Percentiles rank a stretch among this genome's conserved stretches.
Evolutionary conservation across 1,140 invertebrate genomes (phyloP).

Genomic region (Oscheius sp.): DNA sequence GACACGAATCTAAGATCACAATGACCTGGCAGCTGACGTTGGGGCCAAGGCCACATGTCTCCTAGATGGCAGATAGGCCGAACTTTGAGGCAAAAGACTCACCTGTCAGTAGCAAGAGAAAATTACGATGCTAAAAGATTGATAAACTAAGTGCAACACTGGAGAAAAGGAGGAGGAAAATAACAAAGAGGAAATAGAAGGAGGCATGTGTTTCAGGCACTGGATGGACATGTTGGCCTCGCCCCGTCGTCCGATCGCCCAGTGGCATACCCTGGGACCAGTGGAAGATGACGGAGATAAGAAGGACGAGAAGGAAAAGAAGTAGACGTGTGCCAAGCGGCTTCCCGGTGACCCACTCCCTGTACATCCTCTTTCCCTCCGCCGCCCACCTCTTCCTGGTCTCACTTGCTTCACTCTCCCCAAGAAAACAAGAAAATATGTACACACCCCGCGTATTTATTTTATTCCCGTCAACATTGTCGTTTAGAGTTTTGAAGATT

Average conservation of each 20-base stretch:
- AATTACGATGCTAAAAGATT: not conserved
- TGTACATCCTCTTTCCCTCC: not conserved
- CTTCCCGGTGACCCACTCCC: not conserved
- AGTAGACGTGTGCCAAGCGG: not conserved
- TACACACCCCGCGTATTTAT: no score
- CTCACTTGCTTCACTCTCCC: constrained; percentile 10
- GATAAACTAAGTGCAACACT: not conserved
- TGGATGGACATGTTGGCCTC: constrained; percentile 99
- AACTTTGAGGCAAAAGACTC: not conserved
- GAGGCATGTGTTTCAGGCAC: constrained; percentile 79
- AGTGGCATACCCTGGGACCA: constrained; percentile 98
- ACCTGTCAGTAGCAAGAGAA: not conserved
- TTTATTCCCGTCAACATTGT: no score
- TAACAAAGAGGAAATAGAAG: no score
- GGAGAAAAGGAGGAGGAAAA: not conserved
- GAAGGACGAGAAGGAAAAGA: constrained; percentile 29
- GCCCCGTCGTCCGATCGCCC: constrained; percentile 93
- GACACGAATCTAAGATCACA: no score
- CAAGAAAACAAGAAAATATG: no score
- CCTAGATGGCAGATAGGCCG: no score
- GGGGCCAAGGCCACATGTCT: no score
- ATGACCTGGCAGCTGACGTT: no score
- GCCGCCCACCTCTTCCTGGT: not conserved
- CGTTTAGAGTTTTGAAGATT: no score
- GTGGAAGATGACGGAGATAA: constrained; percentile 72